phyloP scores from a whole-genome alignment of 2,113 vertebrate species.

The Ameiurus melas region DNA sequence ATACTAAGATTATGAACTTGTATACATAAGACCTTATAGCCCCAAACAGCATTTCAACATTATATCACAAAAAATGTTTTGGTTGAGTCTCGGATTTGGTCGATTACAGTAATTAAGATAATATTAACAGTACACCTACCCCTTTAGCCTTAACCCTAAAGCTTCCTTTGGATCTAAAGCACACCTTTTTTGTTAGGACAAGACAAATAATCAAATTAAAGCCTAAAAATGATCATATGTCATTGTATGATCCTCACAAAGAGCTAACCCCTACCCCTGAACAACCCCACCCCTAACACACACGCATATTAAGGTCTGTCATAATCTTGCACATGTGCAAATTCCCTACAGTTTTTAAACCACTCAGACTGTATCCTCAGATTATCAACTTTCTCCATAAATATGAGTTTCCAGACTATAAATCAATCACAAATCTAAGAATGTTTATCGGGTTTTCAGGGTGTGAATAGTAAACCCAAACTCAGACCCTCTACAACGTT shows the following conservation, averaged over 20 bases:
- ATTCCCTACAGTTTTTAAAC: neutral
- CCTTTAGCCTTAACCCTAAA: neutral
- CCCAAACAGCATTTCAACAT: neutral
- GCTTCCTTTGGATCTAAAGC: neutral
- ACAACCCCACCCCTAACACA: neutral
- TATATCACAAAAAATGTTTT: neutral
- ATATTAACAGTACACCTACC: neutral
- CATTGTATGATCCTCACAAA: neutral
- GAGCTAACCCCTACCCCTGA: neutral
- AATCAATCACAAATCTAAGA: neutral
- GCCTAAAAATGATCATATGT: neutral
- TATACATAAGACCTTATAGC: neutral
- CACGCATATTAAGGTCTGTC: too few relatives aligned
- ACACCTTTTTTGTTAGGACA: neutral
- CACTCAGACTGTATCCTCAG: neutral
- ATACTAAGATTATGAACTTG: neutral
- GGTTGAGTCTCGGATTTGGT: neutral
- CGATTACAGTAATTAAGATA: neutral
- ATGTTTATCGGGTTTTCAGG: neutral
- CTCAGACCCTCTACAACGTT: neutral
- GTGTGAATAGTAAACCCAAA: neutral
- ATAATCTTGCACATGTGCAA: neutral
- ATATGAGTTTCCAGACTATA: neutral
- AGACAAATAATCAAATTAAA: neutral
- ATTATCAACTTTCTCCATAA: neutral